Conservation (phyloP, 2,888 invertebrate species). For the Lottia gigantea region DNA sequence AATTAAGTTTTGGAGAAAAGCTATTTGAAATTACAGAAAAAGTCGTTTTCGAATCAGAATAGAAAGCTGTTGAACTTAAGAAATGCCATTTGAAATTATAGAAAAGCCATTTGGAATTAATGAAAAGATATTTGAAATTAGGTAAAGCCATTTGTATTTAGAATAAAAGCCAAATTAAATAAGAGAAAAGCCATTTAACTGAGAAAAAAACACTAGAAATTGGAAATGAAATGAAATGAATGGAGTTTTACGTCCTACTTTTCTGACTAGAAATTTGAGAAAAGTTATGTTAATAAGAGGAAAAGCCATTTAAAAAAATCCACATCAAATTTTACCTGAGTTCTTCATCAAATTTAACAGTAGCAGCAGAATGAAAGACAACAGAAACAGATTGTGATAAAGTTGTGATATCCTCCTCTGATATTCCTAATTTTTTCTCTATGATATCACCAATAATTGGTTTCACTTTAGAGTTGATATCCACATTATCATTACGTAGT, state of each 20-base stretch:
- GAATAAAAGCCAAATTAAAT: background rate
- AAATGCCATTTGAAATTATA: too few species aligned
- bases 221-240: too few species aligned
- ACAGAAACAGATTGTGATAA: slow-evolving; percentile 81
- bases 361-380: slow-evolving; percentile 94
- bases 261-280: background rate
- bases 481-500: slow-evolving; percentile 55
- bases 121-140: too few species aligned
- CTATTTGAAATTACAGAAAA: too few species aligned
- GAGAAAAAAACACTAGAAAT: too few species aligned
- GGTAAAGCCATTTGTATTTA: slow-evolving; percentile 4
- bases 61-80: too few species aligned
- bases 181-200: too few species aligned
- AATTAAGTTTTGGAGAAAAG: too few species aligned
- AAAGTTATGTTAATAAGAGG: too few species aligned
- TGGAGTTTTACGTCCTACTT: too few species aligned
- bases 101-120: slow-evolving; percentile 7
- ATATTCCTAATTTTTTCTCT: slow-evolving; percentile 68
- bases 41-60: too few species aligned
- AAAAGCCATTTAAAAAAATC: too few species aligned
- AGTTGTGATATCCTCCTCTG: slow-evolving; percentile 72
- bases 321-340: slow-evolving; percentile 74
- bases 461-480: slow-evolving; percentile 73
- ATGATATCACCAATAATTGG: slow-evolving; percentile 76
- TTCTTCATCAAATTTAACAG: slow-evolving; percentile 87